Conservation (phyloP, 2,888 invertebrate genomes). For the Diachrysia chrysitis region DNA sequence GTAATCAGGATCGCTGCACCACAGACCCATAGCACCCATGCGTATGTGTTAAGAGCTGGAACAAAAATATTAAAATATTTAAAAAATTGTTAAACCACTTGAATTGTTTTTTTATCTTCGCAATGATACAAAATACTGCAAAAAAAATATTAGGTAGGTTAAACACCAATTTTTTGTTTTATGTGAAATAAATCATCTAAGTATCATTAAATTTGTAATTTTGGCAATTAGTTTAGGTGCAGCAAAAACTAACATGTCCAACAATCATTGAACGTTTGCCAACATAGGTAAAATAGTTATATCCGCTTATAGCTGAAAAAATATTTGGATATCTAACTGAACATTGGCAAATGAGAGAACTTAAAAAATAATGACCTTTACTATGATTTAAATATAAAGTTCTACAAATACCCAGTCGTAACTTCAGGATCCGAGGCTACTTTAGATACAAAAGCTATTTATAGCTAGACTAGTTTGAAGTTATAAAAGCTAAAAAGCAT, state of each 20-base stretch:
- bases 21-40: constrained; percentile 86
- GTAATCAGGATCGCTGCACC: constrained; percentile 85
- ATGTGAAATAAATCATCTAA: too few species aligned
- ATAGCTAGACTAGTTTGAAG: constrained; percentile 33
- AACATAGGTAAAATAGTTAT: background rate
- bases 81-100: background rate
- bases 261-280: background rate
- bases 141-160: too few species aligned
- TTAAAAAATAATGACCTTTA: background rate
- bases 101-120: too few species aligned
- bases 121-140: too few species aligned
- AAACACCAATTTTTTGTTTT: too few species aligned
- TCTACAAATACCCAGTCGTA: background rate
- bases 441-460: constrained; percentile 37
- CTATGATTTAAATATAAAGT: background rate
- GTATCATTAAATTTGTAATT: background rate
- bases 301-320: constrained; percentile 1
- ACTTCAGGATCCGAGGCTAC: constrained; percentile 17
- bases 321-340: background rate
- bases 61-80: constrained; percentile 17
- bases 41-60: constrained; percentile 89
- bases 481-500: constrained; percentile 25
- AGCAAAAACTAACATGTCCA: background rate
- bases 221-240: background rate
- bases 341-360: background rate